These are phyloP conservation scores for Chaetodon auriga DNA, from an alignment of 2,113 vertebrate species.

Conservation along the genomic window DNA sequence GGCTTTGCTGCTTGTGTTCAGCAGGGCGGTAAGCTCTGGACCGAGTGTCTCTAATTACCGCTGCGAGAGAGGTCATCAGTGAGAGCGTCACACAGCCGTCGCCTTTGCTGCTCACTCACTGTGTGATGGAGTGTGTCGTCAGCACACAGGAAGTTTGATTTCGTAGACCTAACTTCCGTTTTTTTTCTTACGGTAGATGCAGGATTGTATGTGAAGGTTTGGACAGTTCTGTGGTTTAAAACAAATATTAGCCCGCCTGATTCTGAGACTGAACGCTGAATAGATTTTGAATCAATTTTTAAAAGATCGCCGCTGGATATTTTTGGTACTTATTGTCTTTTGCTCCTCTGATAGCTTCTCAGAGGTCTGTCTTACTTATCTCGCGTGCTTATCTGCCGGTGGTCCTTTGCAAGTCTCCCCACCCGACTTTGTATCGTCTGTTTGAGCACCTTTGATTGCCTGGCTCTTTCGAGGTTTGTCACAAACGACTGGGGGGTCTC, in stretches of 20 bases:
- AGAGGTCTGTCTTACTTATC: conserved; percentile 40
- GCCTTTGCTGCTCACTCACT: conserved; percentile 18
- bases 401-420: conserved; percentile 60
- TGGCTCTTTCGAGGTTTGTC: conserved; percentile 66
- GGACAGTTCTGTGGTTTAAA: not conserved
- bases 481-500: conserved; percentile 70
- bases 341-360: conserved; percentile 25
- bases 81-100: conserved; percentile 28
- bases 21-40: conserved; percentile 16
- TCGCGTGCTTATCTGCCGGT: conserved; percentile 16
- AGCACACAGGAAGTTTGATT: not conserved
- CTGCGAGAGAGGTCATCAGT: conserved; percentile 40
- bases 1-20: conserved; percentile 1
- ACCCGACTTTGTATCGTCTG: conserved; percentile 57
- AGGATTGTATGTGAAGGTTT: not conserved
- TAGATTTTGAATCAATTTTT: not conserved
- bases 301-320: not conserved
- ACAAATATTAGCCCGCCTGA: not conserved
- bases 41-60: conserved; percentile 63
- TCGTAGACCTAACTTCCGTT: conserved; percentile 1
- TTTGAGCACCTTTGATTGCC: conserved; percentile 60
- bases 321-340: conserved; percentile 25
- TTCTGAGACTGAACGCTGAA: not conserved
- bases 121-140: conserved; percentile 14
- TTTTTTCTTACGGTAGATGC: not conserved